Conservation (phyloP, 2,797 vertebrate genomes). For the Buphagus erythrorhynchus region DNA sequence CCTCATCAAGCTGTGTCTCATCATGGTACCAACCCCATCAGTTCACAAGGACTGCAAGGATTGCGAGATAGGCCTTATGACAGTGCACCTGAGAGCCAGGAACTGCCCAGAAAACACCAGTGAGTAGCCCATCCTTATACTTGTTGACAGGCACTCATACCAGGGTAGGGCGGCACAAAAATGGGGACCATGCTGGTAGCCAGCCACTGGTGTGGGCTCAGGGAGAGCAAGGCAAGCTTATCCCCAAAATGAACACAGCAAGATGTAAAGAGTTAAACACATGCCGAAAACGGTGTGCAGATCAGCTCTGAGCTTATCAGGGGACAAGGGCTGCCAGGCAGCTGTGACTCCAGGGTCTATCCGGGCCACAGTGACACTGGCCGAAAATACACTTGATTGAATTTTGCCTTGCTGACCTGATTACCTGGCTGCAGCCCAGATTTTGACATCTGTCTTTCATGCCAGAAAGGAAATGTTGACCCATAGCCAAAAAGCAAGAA, state of each 20-base stretch:
- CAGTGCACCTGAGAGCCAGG: not conserved
- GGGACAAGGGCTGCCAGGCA: not conserved
- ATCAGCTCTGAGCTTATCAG: not conserved
- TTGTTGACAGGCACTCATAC: not conserved
- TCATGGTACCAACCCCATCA: not conserved
- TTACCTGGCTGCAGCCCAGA: not conserved
- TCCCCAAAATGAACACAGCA: not conserved
- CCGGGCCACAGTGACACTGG: not conserved
- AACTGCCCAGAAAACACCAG: not conserved
- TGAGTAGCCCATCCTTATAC: accelerated
- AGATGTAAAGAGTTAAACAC: not conserved
- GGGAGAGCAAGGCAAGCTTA: not conserved
- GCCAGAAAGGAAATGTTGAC: not conserved
- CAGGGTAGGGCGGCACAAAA: not conserved
- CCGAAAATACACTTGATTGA: not conserved
- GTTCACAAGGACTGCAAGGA: not conserved
- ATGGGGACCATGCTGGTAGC: accelerated
- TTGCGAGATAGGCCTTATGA: accelerated
- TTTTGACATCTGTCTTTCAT: not conserved
- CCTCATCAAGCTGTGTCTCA: accelerated
- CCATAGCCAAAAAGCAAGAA: not conserved
- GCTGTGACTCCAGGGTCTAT: not conserved
- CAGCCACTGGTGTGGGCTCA: not conserved
- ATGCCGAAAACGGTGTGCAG: not conserved
- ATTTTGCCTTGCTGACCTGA: not conserved